Evolutionary conservation across 2,888 invertebrate species (phyloP).

Genomic region (Chironomus tentans): DNA sequence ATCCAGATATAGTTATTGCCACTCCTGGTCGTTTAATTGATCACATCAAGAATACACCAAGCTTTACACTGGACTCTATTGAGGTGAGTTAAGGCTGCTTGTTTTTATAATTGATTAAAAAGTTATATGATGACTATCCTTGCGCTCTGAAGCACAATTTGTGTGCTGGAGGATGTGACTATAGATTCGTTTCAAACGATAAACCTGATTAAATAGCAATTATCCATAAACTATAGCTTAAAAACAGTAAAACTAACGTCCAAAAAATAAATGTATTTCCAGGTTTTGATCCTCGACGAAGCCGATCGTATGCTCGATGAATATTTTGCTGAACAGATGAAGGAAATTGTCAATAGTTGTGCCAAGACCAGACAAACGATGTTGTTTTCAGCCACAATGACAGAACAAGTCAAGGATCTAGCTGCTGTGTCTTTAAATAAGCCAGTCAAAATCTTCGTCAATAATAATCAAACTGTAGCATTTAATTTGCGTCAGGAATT

Average conservation of each 20-base stretch:
- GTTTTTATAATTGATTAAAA: not conserved
- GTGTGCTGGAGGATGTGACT: not conserved
- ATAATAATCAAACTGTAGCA: conserved; percentile 92
- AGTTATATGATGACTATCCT: conserved; percentile 40
- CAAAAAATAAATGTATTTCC: not conserved
- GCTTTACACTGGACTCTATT: conserved; percentile 79
- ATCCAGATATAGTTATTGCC: conserved; percentile 95
- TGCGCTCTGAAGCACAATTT: conserved; percentile 39
- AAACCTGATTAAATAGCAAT: too few species aligned
- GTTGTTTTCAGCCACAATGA: conserved; percentile 98
- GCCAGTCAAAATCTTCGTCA: conserved; percentile 91
- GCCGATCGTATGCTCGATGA: conserved; percentile 91
- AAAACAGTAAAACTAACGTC: not conserved
- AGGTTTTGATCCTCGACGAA: conserved; percentile 53
- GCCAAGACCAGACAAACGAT: conserved; percentile 87
- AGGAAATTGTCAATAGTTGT: conserved; percentile 91
- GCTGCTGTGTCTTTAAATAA: conserved; percentile 86
- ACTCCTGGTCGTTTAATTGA: conserved; percentile 97
- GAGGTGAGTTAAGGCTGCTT: conserved; percentile 57
- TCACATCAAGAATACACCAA: conserved; percentile 90
- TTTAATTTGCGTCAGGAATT: conserved; percentile 95
- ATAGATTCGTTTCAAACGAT: too few species aligned
- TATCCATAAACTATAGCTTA: too few species aligned
- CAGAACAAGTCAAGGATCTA: conserved; percentile 91
- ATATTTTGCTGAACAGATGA: conserved; percentile 98